Evolutionary conservation across 2,888 invertebrate genomes (phyloP).

Genomic region (Caenorhabditis sulstoni): DNA sequence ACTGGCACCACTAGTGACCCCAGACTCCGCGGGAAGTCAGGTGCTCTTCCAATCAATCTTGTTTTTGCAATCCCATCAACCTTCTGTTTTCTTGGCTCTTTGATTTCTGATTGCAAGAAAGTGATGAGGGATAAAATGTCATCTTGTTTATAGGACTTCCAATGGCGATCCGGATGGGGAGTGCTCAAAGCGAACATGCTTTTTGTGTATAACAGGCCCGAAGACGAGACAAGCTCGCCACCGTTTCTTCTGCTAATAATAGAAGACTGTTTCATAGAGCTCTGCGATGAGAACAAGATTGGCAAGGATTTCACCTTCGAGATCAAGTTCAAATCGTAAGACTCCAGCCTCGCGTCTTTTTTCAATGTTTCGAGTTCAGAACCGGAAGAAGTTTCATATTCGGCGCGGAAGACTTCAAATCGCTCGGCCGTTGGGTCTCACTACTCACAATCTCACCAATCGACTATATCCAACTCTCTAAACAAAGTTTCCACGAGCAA

Average conservation of each 20-base stretch:
- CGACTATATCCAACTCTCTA: conserved; percentile 78
- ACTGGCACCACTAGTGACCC: conserved; percentile 21
- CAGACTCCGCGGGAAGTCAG: conserved; percentile 8
- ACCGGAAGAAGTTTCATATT: conserved; percentile 73
- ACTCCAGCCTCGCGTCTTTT: too few species aligned
- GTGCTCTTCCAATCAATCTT: conserved; percentile 19
- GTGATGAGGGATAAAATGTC: not conserved
- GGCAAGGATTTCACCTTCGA: conserved; percentile 78
- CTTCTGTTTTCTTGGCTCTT: not conserved
- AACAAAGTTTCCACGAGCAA: conserved; percentile 72
- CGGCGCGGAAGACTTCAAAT: conserved; percentile 73
- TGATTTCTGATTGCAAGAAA: conserved; percentile 1
- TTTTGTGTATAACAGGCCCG: conserved; percentile 73
- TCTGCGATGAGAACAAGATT: conserved; percentile 78
- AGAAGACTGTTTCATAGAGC: conserved; percentile 79
- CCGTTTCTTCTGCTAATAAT: conserved; percentile 77
- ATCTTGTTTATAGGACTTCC: conserved; percentile 71
- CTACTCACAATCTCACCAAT: conserved; percentile 77
- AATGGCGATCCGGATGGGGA: conserved; percentile 75
- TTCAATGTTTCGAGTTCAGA: conserved; percentile 40
- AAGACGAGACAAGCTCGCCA: conserved; percentile 60
- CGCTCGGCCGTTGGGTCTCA: conserved; percentile 78
- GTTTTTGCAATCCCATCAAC: conserved; percentile 7
- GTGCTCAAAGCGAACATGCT: conserved; percentile 78
- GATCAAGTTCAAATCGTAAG: conserved; percentile 79